Percentiles rank a stretch among this genome's conserved stretches.
Evolutionary conservation across 2,113 vertebrate species (phyloP).

Genomic region (Pachyramphus minor): DNA sequence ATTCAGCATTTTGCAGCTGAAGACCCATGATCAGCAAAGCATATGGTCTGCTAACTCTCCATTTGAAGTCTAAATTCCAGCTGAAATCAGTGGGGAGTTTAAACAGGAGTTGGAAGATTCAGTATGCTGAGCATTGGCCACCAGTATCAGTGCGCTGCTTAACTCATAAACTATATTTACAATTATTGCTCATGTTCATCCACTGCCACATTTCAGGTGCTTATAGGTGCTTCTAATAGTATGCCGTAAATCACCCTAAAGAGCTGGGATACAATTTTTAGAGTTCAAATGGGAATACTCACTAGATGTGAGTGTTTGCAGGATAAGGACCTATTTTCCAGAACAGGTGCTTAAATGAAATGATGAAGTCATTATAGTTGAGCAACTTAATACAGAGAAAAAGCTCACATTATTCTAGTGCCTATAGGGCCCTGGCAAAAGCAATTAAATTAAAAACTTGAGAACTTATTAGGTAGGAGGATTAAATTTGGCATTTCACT

Average conservation of each 20-base stretch:
- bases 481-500: slow-evolving; percentile 32
- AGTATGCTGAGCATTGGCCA: neutral
- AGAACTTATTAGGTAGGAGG: slow-evolving; percentile 37
- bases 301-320: slow-evolving; percentile 15
- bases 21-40: slow-evolving; percentile 21
- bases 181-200: slow-evolving; percentile 41
- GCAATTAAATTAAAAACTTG: slow-evolving; percentile 51
- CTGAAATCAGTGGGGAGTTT: slow-evolving; percentile 32
- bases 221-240: slow-evolving; percentile 42
- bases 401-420: slow-evolving; percentile 18
- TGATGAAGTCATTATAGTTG: slow-evolving; percentile 47
- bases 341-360: slow-evolving; percentile 62
- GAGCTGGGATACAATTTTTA: slow-evolving; percentile 48
- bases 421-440: slow-evolving; percentile 18
- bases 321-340: slow-evolving; percentile 59
- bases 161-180: slow-evolving; percentile 58
- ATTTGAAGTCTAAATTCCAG: slow-evolving; percentile 34
- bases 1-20: neutral
- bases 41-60: slow-evolving; percentile 18
- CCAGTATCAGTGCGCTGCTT: slow-evolving; percentile 3
- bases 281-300: slow-evolving; percentile 60
- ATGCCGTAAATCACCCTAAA: slow-evolving; percentile 17
- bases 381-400: slow-evolving; percentile 53
- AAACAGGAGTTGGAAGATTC: slow-evolving; percentile 27
- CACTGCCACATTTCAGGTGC: slow-evolving; percentile 44